phyloP scores from a whole-genome alignment of 2,113 vertebrate genomes.

The Apus apus region DNA sequence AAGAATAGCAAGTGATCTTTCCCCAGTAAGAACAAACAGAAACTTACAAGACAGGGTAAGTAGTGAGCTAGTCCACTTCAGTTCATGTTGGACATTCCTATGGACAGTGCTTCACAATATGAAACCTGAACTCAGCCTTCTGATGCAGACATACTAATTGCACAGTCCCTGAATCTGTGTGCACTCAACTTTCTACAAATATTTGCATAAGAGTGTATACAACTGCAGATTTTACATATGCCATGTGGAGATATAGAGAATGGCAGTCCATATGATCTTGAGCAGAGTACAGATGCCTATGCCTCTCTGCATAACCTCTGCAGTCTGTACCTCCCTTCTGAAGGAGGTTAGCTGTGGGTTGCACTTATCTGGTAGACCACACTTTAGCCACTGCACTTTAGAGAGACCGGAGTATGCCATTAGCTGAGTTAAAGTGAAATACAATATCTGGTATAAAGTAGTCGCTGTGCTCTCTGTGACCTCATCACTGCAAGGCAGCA shows the following conservation, averaged over 20 bases:
- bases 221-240: not conserved
- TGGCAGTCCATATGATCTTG: not conserved
- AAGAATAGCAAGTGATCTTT: not conserved
- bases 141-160: not conserved
- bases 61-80: not conserved
- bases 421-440: slow-evolving; percentile 49
- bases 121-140: not conserved
- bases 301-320: not conserved
- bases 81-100: not conserved
- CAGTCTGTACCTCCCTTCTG: not conserved
- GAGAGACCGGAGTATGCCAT: not conserved
- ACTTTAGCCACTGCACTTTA: not conserved
- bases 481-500: slow-evolving; percentile 26
- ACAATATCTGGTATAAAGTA: slow-evolving; percentile 1
- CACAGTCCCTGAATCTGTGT: not conserved
- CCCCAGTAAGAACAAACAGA: not conserved
- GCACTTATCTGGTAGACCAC: not conserved
- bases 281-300: not conserved
- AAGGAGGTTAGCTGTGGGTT: not conserved
- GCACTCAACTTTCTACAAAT: not conserved
- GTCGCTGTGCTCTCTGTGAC: not conserved
- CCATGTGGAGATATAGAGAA: not conserved
- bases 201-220: not conserved
- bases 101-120: not conserved
- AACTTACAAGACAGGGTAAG: not conserved